Evolutionary conservation across 2,888 invertebrate species (phyloP).

Genomic region (Rhagonycha fulva): DNA sequence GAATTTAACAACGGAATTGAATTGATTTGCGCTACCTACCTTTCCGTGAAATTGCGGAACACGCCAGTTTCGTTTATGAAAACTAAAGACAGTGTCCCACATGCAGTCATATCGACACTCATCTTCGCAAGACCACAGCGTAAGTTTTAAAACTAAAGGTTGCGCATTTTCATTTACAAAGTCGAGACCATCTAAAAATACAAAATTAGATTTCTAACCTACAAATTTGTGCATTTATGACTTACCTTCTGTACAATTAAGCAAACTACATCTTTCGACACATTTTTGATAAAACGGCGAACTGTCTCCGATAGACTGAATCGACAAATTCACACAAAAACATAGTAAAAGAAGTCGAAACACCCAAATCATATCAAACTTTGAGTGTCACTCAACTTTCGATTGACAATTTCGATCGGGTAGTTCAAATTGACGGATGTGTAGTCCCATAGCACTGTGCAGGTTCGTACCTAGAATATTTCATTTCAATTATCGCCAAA

Average conservation of each 20-base stretch:
- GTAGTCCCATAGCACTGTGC: background rate
- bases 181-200: conserved; percentile 37
- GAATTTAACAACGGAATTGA: background rate
- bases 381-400: background rate
- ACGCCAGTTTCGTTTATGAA: conserved; percentile 66
- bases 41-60: conserved; percentile 95
- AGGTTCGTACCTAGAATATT: background rate
- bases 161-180: conserved; percentile 39
- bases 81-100: conserved; percentile 88
- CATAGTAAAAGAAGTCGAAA: background rate
- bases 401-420: background rate
- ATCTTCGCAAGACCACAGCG: conserved; percentile 82
- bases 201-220: background rate
- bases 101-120: conserved; percentile 91
- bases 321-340: conserved; percentile 8
- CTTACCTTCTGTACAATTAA: conserved; percentile 61
- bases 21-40: conserved; percentile 57
- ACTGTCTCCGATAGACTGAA: conserved; percentile 57
- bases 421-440: background rate
- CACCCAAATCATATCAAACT: conserved; percentile 1
- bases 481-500: background rate
- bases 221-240: background rate
- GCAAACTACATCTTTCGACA: conserved; percentile 54
- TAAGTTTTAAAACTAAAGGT: conserved; percentile 48
- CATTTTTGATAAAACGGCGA: conserved; percentile 63